These are phyloP conservation scores for Ceuthmochares aereus DNA, from an alignment of 2,113 vertebrate genomes.

Conservation along the genomic window DNA sequence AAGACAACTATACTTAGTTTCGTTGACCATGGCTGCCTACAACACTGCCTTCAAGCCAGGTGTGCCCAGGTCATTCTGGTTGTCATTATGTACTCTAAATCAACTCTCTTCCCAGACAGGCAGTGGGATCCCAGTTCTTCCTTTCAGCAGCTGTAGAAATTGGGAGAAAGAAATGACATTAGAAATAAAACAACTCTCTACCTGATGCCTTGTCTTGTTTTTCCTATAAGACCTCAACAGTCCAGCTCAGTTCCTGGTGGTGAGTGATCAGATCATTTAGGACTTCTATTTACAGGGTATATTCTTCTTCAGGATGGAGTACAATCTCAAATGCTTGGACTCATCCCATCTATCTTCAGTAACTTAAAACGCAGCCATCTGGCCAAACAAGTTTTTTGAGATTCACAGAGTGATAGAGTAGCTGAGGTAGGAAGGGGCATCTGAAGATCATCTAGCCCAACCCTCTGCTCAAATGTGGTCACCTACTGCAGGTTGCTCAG, in stretches of 20 bases:
- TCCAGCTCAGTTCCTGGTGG: fast-evolving
- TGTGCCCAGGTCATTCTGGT: background rate
- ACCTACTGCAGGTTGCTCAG: background rate
- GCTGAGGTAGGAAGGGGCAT: background rate
- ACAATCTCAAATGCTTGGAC: background rate
- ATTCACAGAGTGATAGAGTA: background rate
- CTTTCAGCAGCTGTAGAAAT: background rate
- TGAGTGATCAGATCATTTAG: background rate
- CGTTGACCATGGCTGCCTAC: background rate
- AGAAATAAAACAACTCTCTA: background rate
- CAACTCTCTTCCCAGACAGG: background rate
- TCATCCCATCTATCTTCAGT: background rate
- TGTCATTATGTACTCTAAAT: background rate
- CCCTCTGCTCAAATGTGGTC: background rate
- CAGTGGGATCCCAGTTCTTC: background rate
- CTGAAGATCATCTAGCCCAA: background rate
- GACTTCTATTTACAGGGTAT: background rate
- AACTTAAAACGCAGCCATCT: background rate
- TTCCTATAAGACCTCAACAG: background rate
- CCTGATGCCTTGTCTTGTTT: background rate
- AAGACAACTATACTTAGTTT: background rate
- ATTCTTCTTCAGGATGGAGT: background rate
- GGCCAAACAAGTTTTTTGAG: fast-evolving
- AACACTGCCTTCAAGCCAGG: background rate
- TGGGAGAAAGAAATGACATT: background rate